Conservation (phyloP, 2,888 invertebrate species). For the Phasia obesa region DNA sequence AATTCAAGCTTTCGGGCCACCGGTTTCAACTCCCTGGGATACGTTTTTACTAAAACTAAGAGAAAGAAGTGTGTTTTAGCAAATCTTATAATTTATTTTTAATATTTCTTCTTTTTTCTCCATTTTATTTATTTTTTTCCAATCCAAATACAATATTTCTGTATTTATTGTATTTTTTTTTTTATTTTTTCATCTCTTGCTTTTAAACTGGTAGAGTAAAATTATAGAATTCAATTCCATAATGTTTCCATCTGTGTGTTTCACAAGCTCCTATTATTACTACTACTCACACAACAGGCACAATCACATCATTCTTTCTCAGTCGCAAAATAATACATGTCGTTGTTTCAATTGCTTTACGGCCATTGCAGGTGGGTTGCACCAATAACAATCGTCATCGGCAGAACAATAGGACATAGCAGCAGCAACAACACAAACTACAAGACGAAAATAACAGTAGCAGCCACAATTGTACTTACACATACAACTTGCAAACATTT, state of each 20-base stretch:
- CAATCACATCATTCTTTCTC: conserved; percentile 65
- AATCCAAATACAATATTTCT: conserved; percentile 8
- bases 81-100: conserved; percentile 53
- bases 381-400: conserved; percentile 78
- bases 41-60: conserved; percentile 13
- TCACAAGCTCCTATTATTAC: conserved; percentile 13
- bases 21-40: not conserved
- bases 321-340: conserved; percentile 62
- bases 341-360: conserved; percentile 66
- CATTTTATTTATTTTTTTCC: conserved; percentile 42
- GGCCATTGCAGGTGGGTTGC: conserved; percentile 79
- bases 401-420: conserved; percentile 18
- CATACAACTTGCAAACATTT: conserved; percentile 46
- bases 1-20: not conserved
- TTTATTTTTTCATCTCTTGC: no score
- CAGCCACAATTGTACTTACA: conserved; percentile 46
- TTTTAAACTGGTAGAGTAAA: conserved; percentile 27
- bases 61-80: conserved; percentile 32
- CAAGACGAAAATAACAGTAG: conserved; percentile 50
- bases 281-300: conserved; percentile 57
- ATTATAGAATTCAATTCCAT: conserved; percentile 57
- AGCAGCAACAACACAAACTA: conserved; percentile 39
- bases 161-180: conserved; percentile 30
- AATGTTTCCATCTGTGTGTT: conserved; percentile 53
- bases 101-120: conserved; percentile 44